Evolutionary conservation across 23 tunicate species (phyloP), one percentile per base, ranked within the genome.

Genomic region (Diplosoma virens): DNA sequence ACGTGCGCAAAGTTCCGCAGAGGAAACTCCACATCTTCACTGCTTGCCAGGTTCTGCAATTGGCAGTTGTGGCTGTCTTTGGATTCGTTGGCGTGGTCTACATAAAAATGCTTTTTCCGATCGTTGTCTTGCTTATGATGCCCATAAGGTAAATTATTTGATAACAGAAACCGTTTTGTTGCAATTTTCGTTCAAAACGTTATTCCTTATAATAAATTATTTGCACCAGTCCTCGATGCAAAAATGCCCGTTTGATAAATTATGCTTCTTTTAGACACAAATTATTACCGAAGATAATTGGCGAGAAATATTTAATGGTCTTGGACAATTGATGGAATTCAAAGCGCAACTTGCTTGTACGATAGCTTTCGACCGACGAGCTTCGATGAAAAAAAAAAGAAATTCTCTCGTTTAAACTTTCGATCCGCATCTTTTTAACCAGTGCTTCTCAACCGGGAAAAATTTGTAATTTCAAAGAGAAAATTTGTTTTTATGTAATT

Each of bases 61-160:
- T 93, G 47, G 71, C 63, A 0, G 56, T 93, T 29, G 85, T 93
- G 27, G 63, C 82, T 29, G 53, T 78, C 20, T 86, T 93, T 60
- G 98, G 98, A 0, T 86, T 93, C 27, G 93, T 77, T 32, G 88
- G 78, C 3, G 59, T 61, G 22, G 78, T 58, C 32, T 93, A 93
- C 37, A 37, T 93, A 30, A 93, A 93, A 69, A 93, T 93, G 98
- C 69, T 93, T n/a, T 93, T 93, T 63, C 98, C 98, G 1, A 78
- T 93, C 34, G 28, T 93, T 54, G 77, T 93, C 26, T 58, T 93
- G 28, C 77, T 93, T 33, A 89, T 93, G 64, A 31, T 93, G 47
- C 98, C 98, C 37, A 77, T 87, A 56, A 78, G 98, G 94, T 77
- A 67, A 25, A n/a, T n/a, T n/a, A n/a, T n/a, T n/a, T n/a, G n/a